Conservation (phyloP, 64 coral and sea anemone genomes). For the Pocillopora damicornis region DNA sequence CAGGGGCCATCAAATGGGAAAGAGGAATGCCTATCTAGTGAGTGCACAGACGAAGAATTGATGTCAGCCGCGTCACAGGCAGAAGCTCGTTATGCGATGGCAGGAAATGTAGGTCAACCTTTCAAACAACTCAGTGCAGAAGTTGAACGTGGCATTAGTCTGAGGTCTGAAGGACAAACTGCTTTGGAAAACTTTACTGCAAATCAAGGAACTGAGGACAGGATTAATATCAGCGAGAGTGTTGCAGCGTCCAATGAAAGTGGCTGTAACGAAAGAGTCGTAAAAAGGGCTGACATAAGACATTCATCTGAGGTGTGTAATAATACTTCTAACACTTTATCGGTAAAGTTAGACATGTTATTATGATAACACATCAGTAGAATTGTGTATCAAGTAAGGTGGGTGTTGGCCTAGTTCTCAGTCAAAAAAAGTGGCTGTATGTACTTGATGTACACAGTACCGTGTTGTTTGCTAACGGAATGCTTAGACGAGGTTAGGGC, state of each 20-base stretch:
- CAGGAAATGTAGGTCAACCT: not conserved
- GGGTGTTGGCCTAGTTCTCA: too few species aligned
- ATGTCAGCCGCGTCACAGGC: conserved; percentile 1
- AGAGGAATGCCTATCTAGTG: not conserved
- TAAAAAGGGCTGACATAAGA: not conserved
- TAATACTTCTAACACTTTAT: too few species aligned
- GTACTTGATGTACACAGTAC: not conserved
- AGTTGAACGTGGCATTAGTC: not conserved
- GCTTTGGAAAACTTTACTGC: not conserved
- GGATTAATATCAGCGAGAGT: not conserved
- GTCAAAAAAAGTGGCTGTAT: too few species aligned
- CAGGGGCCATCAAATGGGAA: not conserved
- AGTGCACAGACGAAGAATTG: conserved; percentile 41
- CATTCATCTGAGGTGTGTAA: too few species aligned
- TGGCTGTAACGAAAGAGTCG: not conserved
- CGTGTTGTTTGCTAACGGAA: too few species aligned
- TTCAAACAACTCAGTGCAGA: not conserved
- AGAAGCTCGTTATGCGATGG: not conserved
- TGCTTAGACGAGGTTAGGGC: too few species aligned
- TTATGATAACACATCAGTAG: too few species aligned
- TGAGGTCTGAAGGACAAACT: not conserved
- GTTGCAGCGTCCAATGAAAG: not conserved
- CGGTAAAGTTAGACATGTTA: too few species aligned
- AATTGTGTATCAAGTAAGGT: too few species aligned
- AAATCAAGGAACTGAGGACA: not conserved